Base-by-base conservation (phyloP, 2,888 invertebrate species). In the Drosophila paranaensis region DNA sequence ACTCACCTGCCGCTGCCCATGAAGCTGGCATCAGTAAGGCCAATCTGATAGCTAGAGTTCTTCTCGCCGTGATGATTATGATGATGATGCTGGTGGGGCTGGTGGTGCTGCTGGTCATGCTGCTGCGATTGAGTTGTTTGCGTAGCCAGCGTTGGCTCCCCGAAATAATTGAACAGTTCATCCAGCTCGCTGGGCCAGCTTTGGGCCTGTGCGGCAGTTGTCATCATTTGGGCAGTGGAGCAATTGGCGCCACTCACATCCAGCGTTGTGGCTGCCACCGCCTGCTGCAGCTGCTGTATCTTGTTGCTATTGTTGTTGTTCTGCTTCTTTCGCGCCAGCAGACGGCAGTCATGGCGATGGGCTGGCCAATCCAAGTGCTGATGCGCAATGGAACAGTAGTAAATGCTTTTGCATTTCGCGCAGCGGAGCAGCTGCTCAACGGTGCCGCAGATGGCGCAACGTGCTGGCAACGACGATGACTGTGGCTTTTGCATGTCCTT, bases 381-480 rank as follows among this genome's bases (percentile, higher is more conserved):
- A 92, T 97, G 97, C 74, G 95, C 95, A 81, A 95, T 95, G 70
- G 95, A 95, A 93, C 97, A 97, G 92, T 97, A 97, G 92, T 95
- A 95, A 57, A 95, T 94, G 70, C 93, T 93, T 90, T 95, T 95
- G 92, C 97, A 97, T 82, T 96, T 95, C 79, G 95, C 95, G 93
- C 97, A 97, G 84, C 96, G 95, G 74, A 95, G 93, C 83, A 96
- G 93, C 65, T 90, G 90, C 58, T 90, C 82, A n/a, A 82, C 84
- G 6, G 91, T 92, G 64, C 90, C 90, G 61, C 92, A 92, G 54
- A 90, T 88, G 69, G 85, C 86, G 70, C 92, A 92, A 43, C 81
- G 84, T 33, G 90, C 81, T 48, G 53, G 40, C 51, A 48, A 37
- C 51, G 53, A 10, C 20, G 53, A 39, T 14, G 56, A 45, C 42